Percentiles rank a stretch among this genome's conserved stretches.
These are phyloP conservation scores for Aphis craccivora DNA, from an alignment of 1,140 invertebrate species.

Conservation along the genomic window DNA sequence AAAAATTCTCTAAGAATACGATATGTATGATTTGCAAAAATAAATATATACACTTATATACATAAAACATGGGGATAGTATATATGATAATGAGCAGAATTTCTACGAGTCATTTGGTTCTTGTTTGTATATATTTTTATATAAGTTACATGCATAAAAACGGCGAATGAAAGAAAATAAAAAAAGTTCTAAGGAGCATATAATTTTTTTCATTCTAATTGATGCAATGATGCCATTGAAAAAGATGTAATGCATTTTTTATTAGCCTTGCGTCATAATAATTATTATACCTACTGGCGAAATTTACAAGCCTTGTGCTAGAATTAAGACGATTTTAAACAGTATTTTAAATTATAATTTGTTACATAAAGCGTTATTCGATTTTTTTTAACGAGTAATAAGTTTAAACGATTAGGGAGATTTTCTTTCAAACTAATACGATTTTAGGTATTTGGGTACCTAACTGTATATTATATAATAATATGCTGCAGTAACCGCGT, in stretches of 20 bases:
- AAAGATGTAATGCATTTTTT: background rate
- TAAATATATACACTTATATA: background rate
- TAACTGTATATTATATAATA: background rate
- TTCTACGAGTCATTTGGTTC: background rate
- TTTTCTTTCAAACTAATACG: background rate
- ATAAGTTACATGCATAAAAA: background rate
- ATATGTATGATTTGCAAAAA: background rate
- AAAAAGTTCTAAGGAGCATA: background rate
- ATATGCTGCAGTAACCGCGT: background rate
- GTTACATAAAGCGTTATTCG: background rate
- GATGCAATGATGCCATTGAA: background rate
- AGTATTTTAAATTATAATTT: background rate
- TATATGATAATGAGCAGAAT: background rate
- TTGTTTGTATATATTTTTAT: background rate
- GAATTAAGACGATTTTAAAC: background rate
- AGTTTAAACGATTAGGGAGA: background rate
- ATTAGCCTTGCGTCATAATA: background rate
- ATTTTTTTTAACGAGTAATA: background rate
- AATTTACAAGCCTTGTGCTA: background rate
- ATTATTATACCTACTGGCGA: background rate
- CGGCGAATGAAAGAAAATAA: background rate
- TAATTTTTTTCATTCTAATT: background rate
- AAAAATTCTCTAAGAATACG: background rate
- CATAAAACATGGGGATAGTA: background rate
- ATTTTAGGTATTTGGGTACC: background rate